Evolutionary conservation across 2,888 invertebrate species (phyloP).

Genomic region (Lordiphosa fenestrarum): DNA sequence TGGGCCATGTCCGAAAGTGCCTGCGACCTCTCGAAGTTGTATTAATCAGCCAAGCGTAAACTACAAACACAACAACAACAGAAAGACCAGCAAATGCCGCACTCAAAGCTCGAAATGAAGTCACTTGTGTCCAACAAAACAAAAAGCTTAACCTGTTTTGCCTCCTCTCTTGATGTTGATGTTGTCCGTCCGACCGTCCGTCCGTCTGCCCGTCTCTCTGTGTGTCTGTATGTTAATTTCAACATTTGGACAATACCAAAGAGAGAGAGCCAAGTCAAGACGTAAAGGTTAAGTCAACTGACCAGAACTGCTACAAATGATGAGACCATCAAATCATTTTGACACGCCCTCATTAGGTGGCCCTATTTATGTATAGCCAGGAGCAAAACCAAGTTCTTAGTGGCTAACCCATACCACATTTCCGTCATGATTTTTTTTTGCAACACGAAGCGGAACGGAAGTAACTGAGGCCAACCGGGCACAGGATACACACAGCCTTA

Average conservation of each 20-base stretch:
- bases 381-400: conserved; percentile 45
- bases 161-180: conserved; percentile 17
- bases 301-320: conserved; percentile 52
- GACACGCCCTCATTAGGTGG: conserved; percentile 30
- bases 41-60: conserved; percentile 57
- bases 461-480: conserved; percentile 40
- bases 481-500: conserved; percentile 24
- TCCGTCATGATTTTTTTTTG: conserved; percentile 46
- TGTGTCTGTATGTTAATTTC: conserved; percentile 54
- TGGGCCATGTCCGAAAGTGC: conserved; percentile 51
- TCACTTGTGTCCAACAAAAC: conserved; percentile 51
- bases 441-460: conserved; percentile 55
- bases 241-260: conserved; percentile 41
- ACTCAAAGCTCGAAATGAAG: conserved; percentile 56
- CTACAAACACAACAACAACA: conserved; percentile 35
- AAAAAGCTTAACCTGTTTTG: conserved; percentile 66
- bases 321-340: conserved; percentile 67
- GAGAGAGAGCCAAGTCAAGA: conserved; percentile 35
- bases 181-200: conserved; percentile 8
- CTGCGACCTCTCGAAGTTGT: conserved; percentile 51
- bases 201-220: conserved; percentile 3
- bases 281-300: conserved; percentile 65
- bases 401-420: conserved; percentile 37
- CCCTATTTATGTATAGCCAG: too few species aligned
- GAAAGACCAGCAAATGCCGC: conserved; percentile 21